A percentile compares a stretch with the other conserved stretches of the same genome.
Conservation (phyloP, 2,797 vertebrate genomes). For the Arctocebus calabarensis region DNA sequence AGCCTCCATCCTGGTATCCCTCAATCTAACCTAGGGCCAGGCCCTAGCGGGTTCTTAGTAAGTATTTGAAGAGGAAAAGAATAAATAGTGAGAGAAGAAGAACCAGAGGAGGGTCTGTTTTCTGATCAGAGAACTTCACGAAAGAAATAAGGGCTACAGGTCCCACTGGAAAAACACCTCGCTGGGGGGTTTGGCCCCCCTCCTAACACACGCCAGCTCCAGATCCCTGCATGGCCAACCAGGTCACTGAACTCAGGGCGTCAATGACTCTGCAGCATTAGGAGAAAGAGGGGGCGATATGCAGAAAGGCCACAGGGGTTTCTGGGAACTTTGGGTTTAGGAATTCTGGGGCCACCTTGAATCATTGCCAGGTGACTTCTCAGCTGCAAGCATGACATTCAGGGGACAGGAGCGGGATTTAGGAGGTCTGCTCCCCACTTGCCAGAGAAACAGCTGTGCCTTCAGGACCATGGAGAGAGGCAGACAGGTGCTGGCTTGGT, state of each 20-base stretch:
- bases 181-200: neutral
- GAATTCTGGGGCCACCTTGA: neutral
- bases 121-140: neutral
- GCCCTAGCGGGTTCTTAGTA: neutral
- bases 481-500: rapidly evolving
- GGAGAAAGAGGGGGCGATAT: neutral
- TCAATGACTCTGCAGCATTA: neutral
- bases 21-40: neutral
- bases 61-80: neutral
- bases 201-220: neutral
- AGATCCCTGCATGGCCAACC: neutral
- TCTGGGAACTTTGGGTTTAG: neutral
- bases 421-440: neutral
- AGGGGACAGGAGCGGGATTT: neutral
- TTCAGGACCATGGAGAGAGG: slow-evolving; percentile 40
- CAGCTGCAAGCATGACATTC: neutral
- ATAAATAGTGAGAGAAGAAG: neutral
- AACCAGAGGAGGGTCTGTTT: neutral
- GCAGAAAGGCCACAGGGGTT: neutral
- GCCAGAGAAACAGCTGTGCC: neutral
- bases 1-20: neutral
- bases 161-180: neutral
- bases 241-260: neutral
- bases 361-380: neutral
- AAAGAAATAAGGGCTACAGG: neutral